These are phyloP conservation scores for Cichlasoma orientale DNA, from an alignment of 2,797 vertebrate genomes.

Conservation along the genomic window DNA sequence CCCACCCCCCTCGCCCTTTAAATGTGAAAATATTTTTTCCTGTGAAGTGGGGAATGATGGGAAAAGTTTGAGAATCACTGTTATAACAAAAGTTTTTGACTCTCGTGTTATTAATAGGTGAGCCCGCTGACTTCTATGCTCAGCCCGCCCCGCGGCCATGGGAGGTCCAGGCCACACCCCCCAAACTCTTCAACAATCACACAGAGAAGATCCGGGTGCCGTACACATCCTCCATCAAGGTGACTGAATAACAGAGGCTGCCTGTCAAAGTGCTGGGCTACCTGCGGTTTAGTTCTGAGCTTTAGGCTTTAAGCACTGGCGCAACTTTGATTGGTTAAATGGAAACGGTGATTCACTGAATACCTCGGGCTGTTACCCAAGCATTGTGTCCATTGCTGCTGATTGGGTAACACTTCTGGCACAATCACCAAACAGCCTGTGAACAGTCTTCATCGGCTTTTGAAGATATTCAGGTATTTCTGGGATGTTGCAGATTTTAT, in stretches of 20 bases:
- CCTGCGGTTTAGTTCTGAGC: background rate
- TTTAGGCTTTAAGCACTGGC: background rate
- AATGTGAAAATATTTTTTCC: too few species aligned
- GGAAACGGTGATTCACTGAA: too few species aligned
- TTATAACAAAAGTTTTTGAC: background rate
- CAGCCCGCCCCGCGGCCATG: slow-evolving; percentile 75
- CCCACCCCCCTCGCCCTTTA: too few species aligned
- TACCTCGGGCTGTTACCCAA: too few species aligned
- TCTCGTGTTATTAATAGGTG: slow-evolving; percentile 60
- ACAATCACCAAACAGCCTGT: too few species aligned
- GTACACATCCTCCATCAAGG: slow-evolving; percentile 78
- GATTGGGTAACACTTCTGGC: too few species aligned
- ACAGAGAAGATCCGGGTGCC: slow-evolving; percentile 72
- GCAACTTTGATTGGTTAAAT: background rate
- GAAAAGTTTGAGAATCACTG: too few species aligned
- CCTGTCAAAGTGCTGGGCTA: background rate
- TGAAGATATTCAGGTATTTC: too few species aligned
- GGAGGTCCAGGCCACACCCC: slow-evolving; percentile 65
- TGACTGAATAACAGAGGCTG: slow-evolving; percentile 14
- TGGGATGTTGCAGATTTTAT: too few species aligned
- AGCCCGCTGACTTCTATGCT: slow-evolving; percentile 72
- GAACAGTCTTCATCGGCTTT: too few species aligned
- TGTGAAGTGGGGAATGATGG: too few species aligned
- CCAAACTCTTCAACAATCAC: slow-evolving; percentile 65
- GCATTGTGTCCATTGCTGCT: too few species aligned